Evolutionary conservation across 2,888 invertebrate genomes (phyloP).

Genomic region (Thymelicus lineola): DNA sequence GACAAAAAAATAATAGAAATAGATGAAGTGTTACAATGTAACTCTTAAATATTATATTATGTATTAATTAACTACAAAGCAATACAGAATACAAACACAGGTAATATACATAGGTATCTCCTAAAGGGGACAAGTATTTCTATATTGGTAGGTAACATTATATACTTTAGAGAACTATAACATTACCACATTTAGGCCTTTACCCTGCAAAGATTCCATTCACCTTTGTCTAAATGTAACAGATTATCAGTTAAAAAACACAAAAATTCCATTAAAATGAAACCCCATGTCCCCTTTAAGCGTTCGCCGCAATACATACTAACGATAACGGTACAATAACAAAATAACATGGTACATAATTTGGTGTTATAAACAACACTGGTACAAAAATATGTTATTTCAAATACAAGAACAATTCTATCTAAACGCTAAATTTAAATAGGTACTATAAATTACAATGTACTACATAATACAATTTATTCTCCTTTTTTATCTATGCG

Average conservation of each 20-base stretch:
- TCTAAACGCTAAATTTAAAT: constrained; percentile 11
- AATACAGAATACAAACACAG: too few relatives aligned
- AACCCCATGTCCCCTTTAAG: background rate
- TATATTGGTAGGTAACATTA: too few relatives aligned
- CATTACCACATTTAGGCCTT: background rate
- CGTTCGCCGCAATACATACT: background rate
- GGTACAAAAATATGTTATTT: constrained; percentile 13
- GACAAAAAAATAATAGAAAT: background rate
- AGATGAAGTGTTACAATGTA: background rate
- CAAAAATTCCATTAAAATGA: too few relatives aligned
- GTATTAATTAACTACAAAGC: background rate
- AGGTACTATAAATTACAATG: constrained; percentile 10
- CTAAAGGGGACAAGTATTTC: background rate
- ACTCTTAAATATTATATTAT: background rate
- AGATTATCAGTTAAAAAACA: background rate
- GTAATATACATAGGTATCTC: background rate
- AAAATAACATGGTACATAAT: constrained; percentile 6
- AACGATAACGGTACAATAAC: background rate
- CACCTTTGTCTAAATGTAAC: background rate
- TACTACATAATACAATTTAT: background rate
- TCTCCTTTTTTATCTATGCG: background rate
- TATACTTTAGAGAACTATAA: too few relatives aligned
- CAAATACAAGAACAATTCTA: constrained; percentile 1
- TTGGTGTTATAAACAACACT: constrained; percentile 4
- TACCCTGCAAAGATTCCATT: background rate